phyloP scores from a whole-genome alignment of 2,888 invertebrate genomes.

The Apantesis nais region DNA sequence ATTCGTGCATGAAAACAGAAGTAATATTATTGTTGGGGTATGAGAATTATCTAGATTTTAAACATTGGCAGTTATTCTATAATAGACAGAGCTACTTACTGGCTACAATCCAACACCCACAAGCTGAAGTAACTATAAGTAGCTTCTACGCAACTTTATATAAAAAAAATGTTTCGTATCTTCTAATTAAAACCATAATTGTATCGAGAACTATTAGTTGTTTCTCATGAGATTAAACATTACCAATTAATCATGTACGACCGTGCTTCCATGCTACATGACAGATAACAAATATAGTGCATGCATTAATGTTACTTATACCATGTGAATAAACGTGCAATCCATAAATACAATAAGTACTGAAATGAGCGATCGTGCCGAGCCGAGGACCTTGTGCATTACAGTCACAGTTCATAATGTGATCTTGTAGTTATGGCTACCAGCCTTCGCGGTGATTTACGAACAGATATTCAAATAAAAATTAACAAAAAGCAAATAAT shows the following conservation, averaged over 20 bases:
- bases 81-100: slow-evolving; percentile 53
- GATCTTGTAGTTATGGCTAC: slow-evolving; percentile 68
- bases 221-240: slow-evolving; percentile 14
- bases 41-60: slow-evolving; percentile 27
- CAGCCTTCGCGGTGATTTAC: slow-evolving; percentile 58
- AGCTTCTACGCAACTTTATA: slow-evolving; percentile 50
- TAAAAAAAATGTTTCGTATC: slow-evolving; percentile 46
- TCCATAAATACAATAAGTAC: slow-evolving; percentile 40
- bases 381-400: slow-evolving; percentile 63
- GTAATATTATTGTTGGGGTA: slow-evolving; percentile 19
- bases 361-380: slow-evolving; percentile 51
- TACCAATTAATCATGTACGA: slow-evolving; percentile 1
- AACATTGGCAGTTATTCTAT: slow-evolving; percentile 17
- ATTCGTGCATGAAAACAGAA: slow-evolving; percentile 25
- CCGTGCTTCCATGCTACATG: slow-evolving; percentile 24
- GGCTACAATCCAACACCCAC: slow-evolving; percentile 60
- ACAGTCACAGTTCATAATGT: slow-evolving; percentile 55
- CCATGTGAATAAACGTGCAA: slow-evolving; percentile 40
- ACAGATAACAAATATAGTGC: slow-evolving; percentile 32
- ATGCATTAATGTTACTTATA: slow-evolving; percentile 44
- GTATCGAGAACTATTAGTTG: slow-evolving; percentile 19
- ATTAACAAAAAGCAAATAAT: slow-evolving; percentile 53
- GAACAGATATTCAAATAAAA: slow-evolving; percentile 54
- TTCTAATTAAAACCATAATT: slow-evolving; percentile 25
- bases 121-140: slow-evolving; percentile 42